Evolutionary conservation across 2,888 invertebrate species (phyloP).

Genomic region (Heliconius aoede): DNA sequence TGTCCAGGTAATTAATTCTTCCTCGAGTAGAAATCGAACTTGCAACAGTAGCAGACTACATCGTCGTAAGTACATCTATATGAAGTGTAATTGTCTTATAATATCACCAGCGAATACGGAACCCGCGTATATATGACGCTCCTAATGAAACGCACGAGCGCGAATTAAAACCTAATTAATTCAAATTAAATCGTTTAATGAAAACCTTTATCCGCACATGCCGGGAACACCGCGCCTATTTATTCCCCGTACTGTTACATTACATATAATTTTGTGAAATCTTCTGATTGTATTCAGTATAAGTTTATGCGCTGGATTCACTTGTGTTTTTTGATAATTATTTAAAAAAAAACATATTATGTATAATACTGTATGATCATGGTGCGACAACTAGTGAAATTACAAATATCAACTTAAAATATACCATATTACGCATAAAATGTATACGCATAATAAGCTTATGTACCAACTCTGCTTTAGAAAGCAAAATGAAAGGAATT

Average conservation of each 20-base stretch:
- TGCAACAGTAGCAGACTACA: not conserved
- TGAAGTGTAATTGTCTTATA: constrained; percentile 25
- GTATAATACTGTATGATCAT: no score
- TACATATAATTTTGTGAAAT: constrained; percentile 31
- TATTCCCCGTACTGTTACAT: constrained; percentile 23
- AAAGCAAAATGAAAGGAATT: constrained; percentile 38
- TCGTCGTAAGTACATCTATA: not conserved
- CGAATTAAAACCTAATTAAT: constrained; percentile 53
- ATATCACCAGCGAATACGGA: constrained; percentile 18
- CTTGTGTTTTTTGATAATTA: not conserved
- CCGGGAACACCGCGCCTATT: constrained; percentile 38
- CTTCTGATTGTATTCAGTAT: constrained; percentile 18
- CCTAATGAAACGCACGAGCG: constrained; percentile 42
- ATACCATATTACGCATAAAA: not conserved
- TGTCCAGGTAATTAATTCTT: no score
- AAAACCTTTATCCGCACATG: constrained; percentile 50
- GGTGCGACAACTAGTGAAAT: not conserved
- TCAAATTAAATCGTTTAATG: constrained; percentile 51
- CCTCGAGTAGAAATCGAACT: not conserved
- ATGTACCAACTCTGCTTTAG: constrained; percentile 26
- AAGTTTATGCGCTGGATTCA: not conserved
- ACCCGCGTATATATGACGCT: constrained; percentile 35
- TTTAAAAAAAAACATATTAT: no score
- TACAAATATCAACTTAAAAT: not conserved
- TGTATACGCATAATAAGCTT: constrained; percentile 7